Conservation (phyloP, 2,113 vertebrate genomes). For the Pholis gunnellus region DNA sequence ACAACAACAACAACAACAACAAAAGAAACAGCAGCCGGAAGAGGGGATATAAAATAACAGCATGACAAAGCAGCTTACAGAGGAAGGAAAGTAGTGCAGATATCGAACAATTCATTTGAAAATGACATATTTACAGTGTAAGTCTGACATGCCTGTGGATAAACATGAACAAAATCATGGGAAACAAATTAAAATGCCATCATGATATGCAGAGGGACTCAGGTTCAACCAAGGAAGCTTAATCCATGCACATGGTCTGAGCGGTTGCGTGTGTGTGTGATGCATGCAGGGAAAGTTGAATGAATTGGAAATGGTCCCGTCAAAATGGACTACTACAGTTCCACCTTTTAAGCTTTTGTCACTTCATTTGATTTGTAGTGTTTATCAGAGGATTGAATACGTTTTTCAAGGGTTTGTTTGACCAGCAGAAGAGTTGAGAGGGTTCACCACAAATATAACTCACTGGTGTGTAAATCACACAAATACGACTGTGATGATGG, state of each 20-base stretch:
- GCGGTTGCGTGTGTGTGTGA: neutral
- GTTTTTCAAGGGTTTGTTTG: conserved; percentile 37
- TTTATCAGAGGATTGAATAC: conserved; percentile 54
- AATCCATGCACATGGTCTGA: neutral
- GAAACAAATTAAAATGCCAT: conserved; percentile 23
- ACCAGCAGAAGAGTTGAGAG: conserved; percentile 30
- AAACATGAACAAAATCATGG: neutral
- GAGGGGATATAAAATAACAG: conserved; percentile 40
- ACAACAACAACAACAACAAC: conserved; percentile 24
- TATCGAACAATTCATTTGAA: conserved; percentile 47
- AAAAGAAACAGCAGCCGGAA: conserved; percentile 3
- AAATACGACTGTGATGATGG: neutral
- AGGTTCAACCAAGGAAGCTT: conserved; percentile 2
- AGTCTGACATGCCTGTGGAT: conserved; percentile 28
- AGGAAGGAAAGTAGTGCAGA: conserved; percentile 40
- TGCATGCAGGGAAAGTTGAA: neutral
- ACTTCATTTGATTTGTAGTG: conserved; percentile 44
- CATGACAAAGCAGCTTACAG: conserved; percentile 45
- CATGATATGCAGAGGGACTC: conserved; percentile 23
- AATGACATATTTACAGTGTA: conserved; percentile 49
- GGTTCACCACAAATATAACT: conserved; percentile 20
- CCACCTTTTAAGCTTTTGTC: conserved; percentile 20
- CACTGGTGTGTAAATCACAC: neutral
- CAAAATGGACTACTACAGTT: conserved; percentile 6
- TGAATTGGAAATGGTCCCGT: neutral